These are phyloP conservation scores for Muntiacus reevesi DNA, from an alignment of 2,113 vertebrate genomes.

Conservation along the genomic window DNA sequence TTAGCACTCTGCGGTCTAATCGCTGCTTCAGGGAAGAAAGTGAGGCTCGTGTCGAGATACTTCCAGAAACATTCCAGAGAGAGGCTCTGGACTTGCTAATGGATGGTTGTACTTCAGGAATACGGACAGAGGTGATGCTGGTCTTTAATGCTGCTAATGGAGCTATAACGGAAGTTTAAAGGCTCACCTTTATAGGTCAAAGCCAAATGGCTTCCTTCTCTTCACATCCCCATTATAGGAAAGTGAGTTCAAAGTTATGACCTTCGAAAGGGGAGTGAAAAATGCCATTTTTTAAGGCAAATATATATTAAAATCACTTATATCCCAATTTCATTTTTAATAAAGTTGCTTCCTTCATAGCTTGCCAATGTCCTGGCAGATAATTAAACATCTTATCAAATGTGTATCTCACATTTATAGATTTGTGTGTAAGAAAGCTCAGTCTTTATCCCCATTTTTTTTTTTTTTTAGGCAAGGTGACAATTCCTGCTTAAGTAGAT, in stretches of 20 bases:
- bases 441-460: neutral
- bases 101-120: neutral
- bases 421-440: slow-evolving; percentile 7
- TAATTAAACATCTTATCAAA: neutral
- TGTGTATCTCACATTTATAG: neutral
- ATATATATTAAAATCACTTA: neutral
- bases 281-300: neutral
- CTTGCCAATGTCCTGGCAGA: neutral
- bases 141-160: neutral
- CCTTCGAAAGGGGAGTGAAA: neutral
- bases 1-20: neutral
- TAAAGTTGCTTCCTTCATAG: neutral
- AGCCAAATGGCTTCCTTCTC: slow-evolving; percentile 26
- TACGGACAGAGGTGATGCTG: neutral
- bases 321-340: neutral
- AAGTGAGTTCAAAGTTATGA: neutral
- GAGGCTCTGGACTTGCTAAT: neutral
- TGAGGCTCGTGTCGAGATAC: neutral
- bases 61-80: neutral
- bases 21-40: neutral
- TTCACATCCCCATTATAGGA: neutral
- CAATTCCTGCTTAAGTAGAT: neutral
- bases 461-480: neutral
- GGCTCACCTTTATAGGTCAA: neutral
- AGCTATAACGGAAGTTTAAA: neutral